Evolutionary conservation across 53 echinoderm and acorn worm genomes (phyloP).

Genomic region (Apostichopus leukothele): DNA sequence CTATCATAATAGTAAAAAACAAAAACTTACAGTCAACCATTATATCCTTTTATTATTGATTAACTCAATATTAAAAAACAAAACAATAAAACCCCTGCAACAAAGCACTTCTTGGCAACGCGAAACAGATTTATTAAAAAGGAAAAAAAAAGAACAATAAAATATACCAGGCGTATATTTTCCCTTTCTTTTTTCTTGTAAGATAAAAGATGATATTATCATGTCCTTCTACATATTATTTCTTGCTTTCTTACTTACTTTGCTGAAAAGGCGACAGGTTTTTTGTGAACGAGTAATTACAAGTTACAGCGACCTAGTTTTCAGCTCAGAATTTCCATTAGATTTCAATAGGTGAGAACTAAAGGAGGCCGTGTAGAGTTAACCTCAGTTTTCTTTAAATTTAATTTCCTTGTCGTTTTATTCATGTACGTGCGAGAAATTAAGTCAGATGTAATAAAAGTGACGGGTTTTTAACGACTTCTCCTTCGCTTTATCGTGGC

Average conservation of each 20-base stretch:
- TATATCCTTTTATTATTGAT: no score
- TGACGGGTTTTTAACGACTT: background rate
- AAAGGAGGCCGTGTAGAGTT: background rate
- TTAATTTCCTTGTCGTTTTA: background rate
- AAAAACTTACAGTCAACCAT: no score
- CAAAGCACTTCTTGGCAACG: no score
- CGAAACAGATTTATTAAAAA: background rate
- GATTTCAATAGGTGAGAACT: background rate
- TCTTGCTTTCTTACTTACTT: background rate
- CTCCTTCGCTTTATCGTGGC: background rate
- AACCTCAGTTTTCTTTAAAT: background rate
- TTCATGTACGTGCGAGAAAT: background rate
- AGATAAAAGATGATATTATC: background rate
- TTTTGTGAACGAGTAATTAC: background rate
- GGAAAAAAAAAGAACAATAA: background rate
- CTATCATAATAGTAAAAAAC: no score
- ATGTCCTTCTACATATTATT: background rate
- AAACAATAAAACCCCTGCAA: no score
- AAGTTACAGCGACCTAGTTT: background rate
- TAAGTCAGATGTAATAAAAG: background rate
- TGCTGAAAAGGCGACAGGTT: background rate
- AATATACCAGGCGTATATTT: background rate
- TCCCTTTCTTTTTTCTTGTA: background rate
- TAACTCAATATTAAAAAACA: no score
- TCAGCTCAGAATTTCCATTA: background rate